A percentile compares a stretch with the other conserved stretches of the same genome.
phyloP scores from a whole-genome alignment of 2,888 invertebrate genomes.

The Abscondita cerata region DNA sequence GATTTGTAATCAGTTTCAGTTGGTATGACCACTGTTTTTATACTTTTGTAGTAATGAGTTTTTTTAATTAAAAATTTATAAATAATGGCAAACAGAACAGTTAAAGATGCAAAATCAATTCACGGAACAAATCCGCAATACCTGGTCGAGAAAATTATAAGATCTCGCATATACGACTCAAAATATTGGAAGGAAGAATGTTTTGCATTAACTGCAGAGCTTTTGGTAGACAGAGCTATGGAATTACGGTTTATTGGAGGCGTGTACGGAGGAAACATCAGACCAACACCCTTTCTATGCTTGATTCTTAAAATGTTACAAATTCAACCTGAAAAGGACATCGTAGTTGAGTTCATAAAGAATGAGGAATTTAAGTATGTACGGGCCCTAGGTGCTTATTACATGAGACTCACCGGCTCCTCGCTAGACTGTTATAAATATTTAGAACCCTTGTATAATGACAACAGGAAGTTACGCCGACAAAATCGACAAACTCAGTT shows the following conservation, averaged over 20 bases:
- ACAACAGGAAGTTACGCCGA: conserved; percentile 90
- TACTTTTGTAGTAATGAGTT: too few species aligned
- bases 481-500: conserved; percentile 90
- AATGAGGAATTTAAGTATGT: conserved; percentile 99
- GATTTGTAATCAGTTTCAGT: too few species aligned
- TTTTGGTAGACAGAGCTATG: conserved; percentile 99
- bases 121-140: conserved; percentile 99
- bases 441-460: conserved; percentile 95
- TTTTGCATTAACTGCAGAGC: conserved; percentile 96
- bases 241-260: conserved; percentile 93
- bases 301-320: conserved; percentile 95
- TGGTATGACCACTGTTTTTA: too few species aligned
- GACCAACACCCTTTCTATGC: conserved; percentile 96
- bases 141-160: conserved; percentile 97
- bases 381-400: conserved; percentile 94
- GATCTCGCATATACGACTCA: conserved; percentile 97
- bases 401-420: conserved; percentile 93
- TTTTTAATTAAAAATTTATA: neutral
- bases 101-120: conserved; percentile 96
- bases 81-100: conserved; percentile 96
- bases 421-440: conserved; percentile 98
- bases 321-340: conserved; percentile 99
- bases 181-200: conserved; percentile 99
- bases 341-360: conserved; percentile 98
- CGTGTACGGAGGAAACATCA: conserved; percentile 96